A percentile compares a stretch with the other conserved stretches of the same genome.
Evolutionary conservation across 2,888 invertebrate species (phyloP).

Genomic region (Melipona bicolor): DNA sequence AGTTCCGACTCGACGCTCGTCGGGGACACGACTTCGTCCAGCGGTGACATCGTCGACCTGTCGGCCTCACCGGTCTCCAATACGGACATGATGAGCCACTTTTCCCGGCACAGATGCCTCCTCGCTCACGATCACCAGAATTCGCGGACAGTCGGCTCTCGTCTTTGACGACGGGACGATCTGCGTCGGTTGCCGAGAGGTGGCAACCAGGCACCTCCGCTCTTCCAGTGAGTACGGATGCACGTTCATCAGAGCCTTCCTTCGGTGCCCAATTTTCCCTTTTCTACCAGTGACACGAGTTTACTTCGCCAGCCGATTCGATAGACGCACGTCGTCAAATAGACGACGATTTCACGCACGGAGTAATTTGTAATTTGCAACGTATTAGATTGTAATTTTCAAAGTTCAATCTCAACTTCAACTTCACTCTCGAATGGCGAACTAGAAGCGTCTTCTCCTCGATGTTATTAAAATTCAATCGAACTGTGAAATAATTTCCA

Average conservation of each 20-base stretch:
- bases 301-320: background rate
- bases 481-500: background rate
- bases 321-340: too few species aligned
- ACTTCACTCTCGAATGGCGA: too few species aligned
- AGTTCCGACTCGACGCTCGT: conserved; percentile 81
- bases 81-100: conserved; percentile 77
- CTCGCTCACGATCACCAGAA: conserved; percentile 47
- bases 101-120: conserved; percentile 31
- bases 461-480: too few species aligned
- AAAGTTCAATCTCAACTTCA: too few species aligned
- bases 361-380: too few species aligned
- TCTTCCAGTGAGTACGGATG: conserved; percentile 46
- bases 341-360: too few species aligned
- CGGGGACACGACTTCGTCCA: conserved; percentile 81
- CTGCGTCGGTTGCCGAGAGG: conserved; percentile 26
- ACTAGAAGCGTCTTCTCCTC: too few species aligned
- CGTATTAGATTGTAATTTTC: too few species aligned
- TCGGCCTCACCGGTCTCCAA: conserved; percentile 77
- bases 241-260: conserved; percentile 55
- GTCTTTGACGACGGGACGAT: conserved; percentile 31
- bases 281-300: background rate
- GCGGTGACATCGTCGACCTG: conserved; percentile 80
- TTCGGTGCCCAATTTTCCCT: background rate
- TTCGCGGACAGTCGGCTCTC: conserved; percentile 40
- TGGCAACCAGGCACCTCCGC: conserved; percentile 45